Evolutionary conservation across 2,888 invertebrate species (phyloP), one percentile per base, ranked within the genome.

Genomic region (Podabrus alpinus): DNA sequence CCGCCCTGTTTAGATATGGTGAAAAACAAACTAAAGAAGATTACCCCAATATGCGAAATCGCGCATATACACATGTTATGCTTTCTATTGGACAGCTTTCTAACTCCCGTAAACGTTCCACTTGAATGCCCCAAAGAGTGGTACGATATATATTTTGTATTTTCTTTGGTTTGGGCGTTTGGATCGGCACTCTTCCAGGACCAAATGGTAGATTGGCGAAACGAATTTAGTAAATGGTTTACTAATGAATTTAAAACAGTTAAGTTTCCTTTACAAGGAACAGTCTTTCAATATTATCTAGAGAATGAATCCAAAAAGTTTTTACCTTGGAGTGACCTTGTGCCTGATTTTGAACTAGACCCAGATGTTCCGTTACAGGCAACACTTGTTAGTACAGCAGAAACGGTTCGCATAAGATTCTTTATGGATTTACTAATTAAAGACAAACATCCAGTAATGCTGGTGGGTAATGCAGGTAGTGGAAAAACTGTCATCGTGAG

Each of bases 211-310:
- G 97, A 98, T 86, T 96, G 97, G 93, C 91, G 97, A 61, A 94
- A 94, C 80, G 98, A 98, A 85, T 98, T 98, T 86, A 95, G 94
- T 84, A 97, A 97, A 86, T 98, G 97, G 97, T 98, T 97, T 91
- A 89, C 91, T 16, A 94, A 93, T 79, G 98, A 98, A 88, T 98
- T 97, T 86, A 97, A 97, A 87, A 90, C 94, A 0, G 91, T 98
- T 21, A 95, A 95, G 87, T 97, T 97, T 87, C 97, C 98, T 0
- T 84, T 91, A 0, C 90, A 91, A 1, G 96, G 95, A 2, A 95
- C 93, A 68, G 93, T 98, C 1, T 98, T 98, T 86, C 94, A 94
- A 83, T 98, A 93, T 87, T 97, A 92, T 86, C 95, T 98, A 74
- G 97, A 98, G 82, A 89, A 91, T 0, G 95, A 96, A 81, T 93